Conservation (phyloP, 2,797 vertebrate genomes). For the Darevskia nairensis region DNA sequence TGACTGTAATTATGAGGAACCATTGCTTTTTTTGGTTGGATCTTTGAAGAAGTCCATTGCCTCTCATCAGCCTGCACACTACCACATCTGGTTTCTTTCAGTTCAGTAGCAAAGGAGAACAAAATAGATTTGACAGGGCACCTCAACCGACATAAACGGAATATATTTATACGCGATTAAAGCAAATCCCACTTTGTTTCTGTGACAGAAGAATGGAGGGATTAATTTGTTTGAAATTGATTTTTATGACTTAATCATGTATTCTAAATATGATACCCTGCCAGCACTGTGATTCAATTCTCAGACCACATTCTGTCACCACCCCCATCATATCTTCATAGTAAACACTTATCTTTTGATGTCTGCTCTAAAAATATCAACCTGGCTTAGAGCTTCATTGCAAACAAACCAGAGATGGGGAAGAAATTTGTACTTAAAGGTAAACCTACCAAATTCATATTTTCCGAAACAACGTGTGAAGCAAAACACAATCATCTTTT, state of each 20-base stretch:
- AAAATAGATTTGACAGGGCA: conserved; percentile 25
- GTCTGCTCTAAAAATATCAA: background rate
- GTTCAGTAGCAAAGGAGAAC: conserved; percentile 20
- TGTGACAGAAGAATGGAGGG: conserved; percentile 50
- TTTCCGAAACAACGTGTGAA: no score
- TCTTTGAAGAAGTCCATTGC: background rate
- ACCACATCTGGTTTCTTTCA: conserved; percentile 6
- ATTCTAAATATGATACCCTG: background rate
- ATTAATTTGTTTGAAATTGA: conserved; percentile 39
- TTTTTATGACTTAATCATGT: conserved; percentile 46
- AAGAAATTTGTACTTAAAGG: background rate
- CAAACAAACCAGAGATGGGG: background rate
- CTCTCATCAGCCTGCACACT: background rate
- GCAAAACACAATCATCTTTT: no score
- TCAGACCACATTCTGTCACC: background rate
- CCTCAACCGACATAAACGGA: conserved; percentile 37
- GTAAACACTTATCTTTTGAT: background rate
- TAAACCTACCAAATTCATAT: no score
- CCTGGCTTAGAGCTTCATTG: background rate
- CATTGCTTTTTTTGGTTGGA: background rate
- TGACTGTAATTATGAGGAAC: background rate
- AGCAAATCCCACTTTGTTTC: conserved; percentile 45
- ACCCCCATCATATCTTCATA: background rate
- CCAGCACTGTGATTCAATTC: background rate
- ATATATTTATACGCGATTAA: conserved; percentile 39